phyloP scores from a whole-genome alignment of 2,888 invertebrate genomes.

The Catocala fraxini region DNA sequence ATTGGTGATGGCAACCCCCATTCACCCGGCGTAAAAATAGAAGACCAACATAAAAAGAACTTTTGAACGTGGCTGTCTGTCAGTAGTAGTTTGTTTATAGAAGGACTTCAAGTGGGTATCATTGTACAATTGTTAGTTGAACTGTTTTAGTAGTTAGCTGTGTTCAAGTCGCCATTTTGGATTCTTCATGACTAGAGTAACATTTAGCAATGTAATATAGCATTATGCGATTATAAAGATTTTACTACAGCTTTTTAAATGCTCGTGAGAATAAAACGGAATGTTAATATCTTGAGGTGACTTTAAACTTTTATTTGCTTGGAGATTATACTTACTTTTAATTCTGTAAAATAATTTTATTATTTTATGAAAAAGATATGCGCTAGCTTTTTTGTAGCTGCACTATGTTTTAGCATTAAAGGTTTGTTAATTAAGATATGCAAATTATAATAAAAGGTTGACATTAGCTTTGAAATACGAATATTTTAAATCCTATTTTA shows the following conservation, averaged over 20 bases:
- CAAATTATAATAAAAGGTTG: neutral
- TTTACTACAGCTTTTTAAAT: slow-evolving; percentile 18
- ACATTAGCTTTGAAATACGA: neutral
- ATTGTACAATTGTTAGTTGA: neutral
- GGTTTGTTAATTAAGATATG: slow-evolving; percentile 1
- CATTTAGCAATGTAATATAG: slow-evolving; percentile 4
- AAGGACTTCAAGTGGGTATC: neutral
- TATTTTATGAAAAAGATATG: neutral
- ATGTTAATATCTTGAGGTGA: slow-evolving; percentile 9
- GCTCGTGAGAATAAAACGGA: slow-evolving; percentile 15
- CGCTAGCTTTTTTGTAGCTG: neutral
- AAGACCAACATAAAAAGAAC: slow-evolving; percentile 3
- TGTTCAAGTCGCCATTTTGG: neutral
- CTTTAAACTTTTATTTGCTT: slow-evolving; percentile 5
- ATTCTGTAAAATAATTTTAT: neutral
- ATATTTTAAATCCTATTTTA: neutral
- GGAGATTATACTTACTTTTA: slow-evolving; percentile 11
- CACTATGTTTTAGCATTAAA: neutral
- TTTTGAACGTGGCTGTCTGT: slow-evolving; percentile 1
- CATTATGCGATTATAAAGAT: slow-evolving; percentile 10
- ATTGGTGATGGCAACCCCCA: slow-evolving; percentile 67
- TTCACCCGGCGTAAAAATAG: slow-evolving; percentile 29
- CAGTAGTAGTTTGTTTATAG: neutral
- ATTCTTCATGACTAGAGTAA: neutral
- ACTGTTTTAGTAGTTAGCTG: neutral